Conservation (phyloP, 92 coral and sea anemone species). For the Diadumene lineata region DNA sequence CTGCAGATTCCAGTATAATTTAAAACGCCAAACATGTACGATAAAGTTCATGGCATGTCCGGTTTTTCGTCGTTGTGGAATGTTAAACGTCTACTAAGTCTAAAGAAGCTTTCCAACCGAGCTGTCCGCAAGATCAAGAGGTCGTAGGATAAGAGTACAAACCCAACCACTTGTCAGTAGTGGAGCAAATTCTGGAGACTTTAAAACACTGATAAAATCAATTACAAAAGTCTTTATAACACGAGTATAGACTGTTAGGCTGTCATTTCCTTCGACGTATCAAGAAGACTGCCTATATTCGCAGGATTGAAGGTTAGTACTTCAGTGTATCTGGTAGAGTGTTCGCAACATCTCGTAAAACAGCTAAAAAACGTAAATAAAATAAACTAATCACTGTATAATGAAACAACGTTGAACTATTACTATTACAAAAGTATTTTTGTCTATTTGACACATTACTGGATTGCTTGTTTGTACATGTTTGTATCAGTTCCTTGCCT, state of each 20-base stretch:
- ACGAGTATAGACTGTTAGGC: not conserved
- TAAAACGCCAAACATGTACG: conserved; percentile 19
- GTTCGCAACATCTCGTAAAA: too few relatives aligned
- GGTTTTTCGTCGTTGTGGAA: conserved; percentile 13
- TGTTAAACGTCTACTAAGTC: conserved; percentile 29
- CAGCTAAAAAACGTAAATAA: too few relatives aligned
- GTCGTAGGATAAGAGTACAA: conserved; percentile 9
- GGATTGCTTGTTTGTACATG: too few relatives aligned
- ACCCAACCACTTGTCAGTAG: conserved; percentile 3
- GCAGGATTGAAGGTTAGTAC: too few relatives aligned
- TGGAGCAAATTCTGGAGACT: conserved; percentile 8
- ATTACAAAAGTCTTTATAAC: not conserved
- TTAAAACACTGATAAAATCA: not conserved
- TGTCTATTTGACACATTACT: too few relatives aligned
- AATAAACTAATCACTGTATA: too few relatives aligned
- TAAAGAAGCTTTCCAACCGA: conserved; percentile 22
- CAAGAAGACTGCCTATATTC: too few relatives aligned
- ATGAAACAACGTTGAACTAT: too few relatives aligned
- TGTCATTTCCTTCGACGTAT: not conserved
- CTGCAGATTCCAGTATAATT: conserved; percentile 8
- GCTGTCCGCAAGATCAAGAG: conserved; percentile 30
- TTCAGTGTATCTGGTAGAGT: too few relatives aligned
- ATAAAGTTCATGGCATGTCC: conserved; percentile 30
- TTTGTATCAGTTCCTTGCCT: too few relatives aligned
- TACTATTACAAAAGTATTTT: too few relatives aligned